phyloP scores from a whole-genome alignment of 2,113 vertebrate species.

The Myiozetetes cayanensis region DNA sequence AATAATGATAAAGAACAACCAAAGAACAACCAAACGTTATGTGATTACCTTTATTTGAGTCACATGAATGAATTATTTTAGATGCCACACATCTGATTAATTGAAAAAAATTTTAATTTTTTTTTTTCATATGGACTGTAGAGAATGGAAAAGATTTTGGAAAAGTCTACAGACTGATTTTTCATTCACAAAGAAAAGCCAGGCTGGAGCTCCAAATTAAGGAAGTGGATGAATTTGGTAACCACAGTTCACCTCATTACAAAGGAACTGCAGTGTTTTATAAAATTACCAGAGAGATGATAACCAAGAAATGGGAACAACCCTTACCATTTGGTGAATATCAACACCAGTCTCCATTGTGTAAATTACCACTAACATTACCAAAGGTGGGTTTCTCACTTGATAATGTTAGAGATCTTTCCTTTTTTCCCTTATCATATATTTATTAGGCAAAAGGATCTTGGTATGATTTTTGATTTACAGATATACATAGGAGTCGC shows the following conservation, averaged over 20 bases:
- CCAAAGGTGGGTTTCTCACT: slow-evolving; percentile 77
- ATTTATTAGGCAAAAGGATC: neutral
- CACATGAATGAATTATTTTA: neutral
- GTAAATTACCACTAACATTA: slow-evolving; percentile 80
- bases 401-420: neutral
- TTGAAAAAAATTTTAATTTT: neutral
- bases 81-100: neutral
- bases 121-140: neutral
- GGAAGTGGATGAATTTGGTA: slow-evolving; percentile 86
- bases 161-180: slow-evolving; percentile 74
- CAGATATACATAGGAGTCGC: neutral
- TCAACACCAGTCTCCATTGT: slow-evolving; percentile 73
- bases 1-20: neutral
- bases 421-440: neutral
- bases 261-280: slow-evolving; percentile 81
- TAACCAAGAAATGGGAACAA: slow-evolving; percentile 58
- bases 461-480: neutral
- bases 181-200: slow-evolving; percentile 83
- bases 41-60: neutral
- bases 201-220: slow-evolving; percentile 75
- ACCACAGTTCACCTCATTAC: slow-evolving; percentile 86
- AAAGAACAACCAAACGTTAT: neutral
- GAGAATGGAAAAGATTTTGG: slow-evolving; percentile 66
- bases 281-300: slow-evolving; percentile 75
- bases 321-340: neutral